phyloP scores from a whole-genome alignment of 2,113 vertebrate genomes.

The Sinocyclocheilus maitianheensis region DNA sequence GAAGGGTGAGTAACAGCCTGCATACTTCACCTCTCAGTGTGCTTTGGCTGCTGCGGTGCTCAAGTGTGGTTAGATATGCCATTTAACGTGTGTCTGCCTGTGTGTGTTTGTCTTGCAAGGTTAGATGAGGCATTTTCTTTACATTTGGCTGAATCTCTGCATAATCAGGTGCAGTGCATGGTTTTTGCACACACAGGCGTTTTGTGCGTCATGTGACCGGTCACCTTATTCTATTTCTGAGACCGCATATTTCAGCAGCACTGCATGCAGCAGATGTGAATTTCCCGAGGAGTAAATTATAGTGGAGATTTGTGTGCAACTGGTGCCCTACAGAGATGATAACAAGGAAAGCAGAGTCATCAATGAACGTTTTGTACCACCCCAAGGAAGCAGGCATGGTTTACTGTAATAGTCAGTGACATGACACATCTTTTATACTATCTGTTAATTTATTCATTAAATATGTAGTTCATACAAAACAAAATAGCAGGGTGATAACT shows the following conservation, averaged over 20 bases:
- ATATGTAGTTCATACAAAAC: neutral
- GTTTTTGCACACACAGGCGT: conserved; percentile 22
- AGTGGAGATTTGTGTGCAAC: conserved; percentile 23
- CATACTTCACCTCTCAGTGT: neutral
- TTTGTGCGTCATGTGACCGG: conserved; percentile 8
- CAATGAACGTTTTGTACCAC: neutral
- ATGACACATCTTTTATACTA: neutral
- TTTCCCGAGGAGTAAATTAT: conserved; percentile 32
- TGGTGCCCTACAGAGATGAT: conserved; percentile 33
- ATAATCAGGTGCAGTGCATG: conserved; percentile 39
- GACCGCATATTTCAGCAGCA: conserved; percentile 8
- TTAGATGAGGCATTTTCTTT: conserved; percentile 15
- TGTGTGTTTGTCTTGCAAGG: conserved; percentile 23
- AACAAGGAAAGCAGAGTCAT: neutral
- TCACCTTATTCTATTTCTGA: neutral
- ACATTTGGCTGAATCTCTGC: conserved; percentile 1
- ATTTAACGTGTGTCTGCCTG: neutral
- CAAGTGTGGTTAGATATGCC: conserved; percentile 43
- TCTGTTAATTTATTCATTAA: neutral
- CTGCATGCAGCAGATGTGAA: neutral
- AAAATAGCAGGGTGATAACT: neutral
- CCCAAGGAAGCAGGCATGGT: neutral
- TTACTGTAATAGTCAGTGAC: neutral
- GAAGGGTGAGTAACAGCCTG: conserved; percentile 71
- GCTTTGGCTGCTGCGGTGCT: neutral